Evolutionary conservation across 2,113 vertebrate species (phyloP).

Genomic region (Pithys albifrons): DNA sequence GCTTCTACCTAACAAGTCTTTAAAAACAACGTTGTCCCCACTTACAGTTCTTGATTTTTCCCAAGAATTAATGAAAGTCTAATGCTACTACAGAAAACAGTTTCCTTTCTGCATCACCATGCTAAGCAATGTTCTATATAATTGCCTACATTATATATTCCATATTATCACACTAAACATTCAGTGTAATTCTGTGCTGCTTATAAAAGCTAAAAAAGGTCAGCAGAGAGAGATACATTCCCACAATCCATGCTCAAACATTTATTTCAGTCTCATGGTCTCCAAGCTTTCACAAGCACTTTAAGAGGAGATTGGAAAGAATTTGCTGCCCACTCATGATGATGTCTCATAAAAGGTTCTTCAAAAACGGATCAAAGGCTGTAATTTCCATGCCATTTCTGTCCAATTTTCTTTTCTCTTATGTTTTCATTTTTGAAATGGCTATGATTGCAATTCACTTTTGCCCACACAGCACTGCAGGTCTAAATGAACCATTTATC

Average conservation of each 20-base stretch:
- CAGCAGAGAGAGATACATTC: conserved; percentile 31
- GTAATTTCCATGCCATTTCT: conserved; percentile 82
- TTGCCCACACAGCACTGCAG: conserved; percentile 76
- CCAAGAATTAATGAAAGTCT: neutral
- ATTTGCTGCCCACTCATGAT: conserved; percentile 72
- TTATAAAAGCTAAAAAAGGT: conserved; percentile 57
- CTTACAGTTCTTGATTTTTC: neutral
- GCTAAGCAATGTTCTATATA: neutral
- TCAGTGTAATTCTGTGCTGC: conserved; percentile 45
- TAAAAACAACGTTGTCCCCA: neutral
- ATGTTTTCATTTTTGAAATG: conserved; percentile 79
- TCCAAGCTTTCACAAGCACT: conserved; percentile 69
- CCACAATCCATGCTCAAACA: conserved; percentile 55
- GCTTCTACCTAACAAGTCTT: neutral
- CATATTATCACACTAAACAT: conserved; percentile 38
- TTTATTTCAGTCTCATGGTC: conserved; percentile 66
- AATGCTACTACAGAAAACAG: conserved; percentile 19
- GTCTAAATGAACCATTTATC: conserved; percentile 79
- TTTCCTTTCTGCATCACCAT: neutral
- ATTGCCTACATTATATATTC: neutral
- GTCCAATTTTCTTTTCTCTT: conserved; percentile 80
- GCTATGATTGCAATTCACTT: conserved; percentile 81
- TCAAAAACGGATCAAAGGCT: conserved; percentile 77
- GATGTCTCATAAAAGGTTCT: conserved; percentile 74
- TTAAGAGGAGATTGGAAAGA: conserved; percentile 71